Base-by-base conservation (phyloP, 2,797 vertebrate species). In the Remorina albescens region DNA sequence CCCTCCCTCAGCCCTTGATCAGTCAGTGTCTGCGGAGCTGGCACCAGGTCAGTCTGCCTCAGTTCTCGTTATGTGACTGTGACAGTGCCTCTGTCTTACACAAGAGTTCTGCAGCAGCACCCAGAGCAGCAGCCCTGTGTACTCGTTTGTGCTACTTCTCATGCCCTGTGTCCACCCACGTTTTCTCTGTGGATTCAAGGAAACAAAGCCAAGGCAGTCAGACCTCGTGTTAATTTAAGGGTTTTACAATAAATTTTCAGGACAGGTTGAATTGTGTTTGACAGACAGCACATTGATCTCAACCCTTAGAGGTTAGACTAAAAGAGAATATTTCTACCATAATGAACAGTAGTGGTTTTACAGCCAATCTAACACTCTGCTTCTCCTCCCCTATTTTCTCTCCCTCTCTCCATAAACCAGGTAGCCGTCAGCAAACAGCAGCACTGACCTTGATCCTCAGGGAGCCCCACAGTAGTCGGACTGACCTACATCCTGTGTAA, bases 401-500 rank as follows among this genome's bases (percentile, higher is more conserved):
- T 77, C 65, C 25, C 41, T 78, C 34, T 87, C 72, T 87, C 61
- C 68, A 67, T 78, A 90, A 85, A 74, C 69, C 78, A 76, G 80
- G 85, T 84, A 83, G 71, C 71, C 60, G 80, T 83, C 74, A 84
- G 60, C 74, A 74, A 80, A 73, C 86, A 58, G 79, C 68, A 61
- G 65, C 67, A 51, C 73, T 72, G 76, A 86, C 75, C 68, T 6
- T 80, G 76, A 79, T 77, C 83, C 75, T 82, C 72, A 51, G 86
- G 81, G 78, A 91, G 71, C 11, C 58, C 78, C 4, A 28, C 80
- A 86, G 84, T 65, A 85, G 82, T 85, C 82, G 7, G 56, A 79
- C 78, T 79, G 91, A 91, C 90, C 86, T 83, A 89, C 83, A 91
- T 91, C 83, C 53, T 63, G 67, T 57, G 54, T 37, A 71, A 88